These are phyloP conservation scores for Poeciliopsis gracilis DNA, from an alignment of 2,797 vertebrate genomes.

Conservation along the genomic window DNA sequence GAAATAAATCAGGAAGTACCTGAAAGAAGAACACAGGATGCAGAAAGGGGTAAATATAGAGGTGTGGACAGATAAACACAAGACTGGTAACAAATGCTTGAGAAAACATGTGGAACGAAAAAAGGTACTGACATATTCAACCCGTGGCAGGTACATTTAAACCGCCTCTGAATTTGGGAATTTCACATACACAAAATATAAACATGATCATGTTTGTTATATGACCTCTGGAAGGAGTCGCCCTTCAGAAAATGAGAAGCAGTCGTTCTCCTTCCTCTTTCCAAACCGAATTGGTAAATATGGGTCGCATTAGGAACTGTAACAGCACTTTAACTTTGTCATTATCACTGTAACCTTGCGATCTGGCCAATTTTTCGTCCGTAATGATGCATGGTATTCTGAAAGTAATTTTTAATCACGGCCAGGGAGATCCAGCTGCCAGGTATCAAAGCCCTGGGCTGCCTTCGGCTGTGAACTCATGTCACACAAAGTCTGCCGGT, in stretches of 20 bases:
- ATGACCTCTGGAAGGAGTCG: slow-evolving; percentile 47
- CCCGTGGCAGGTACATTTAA: background rate
- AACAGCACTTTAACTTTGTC: slow-evolving; percentile 57
- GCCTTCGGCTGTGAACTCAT: slow-evolving; percentile 55
- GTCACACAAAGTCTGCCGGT: slow-evolving; percentile 54
- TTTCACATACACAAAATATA: slow-evolving; percentile 38
- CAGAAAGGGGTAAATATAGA: background rate
- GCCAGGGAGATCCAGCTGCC: slow-evolving; percentile 56
- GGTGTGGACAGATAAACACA: slow-evolving; percentile 2
- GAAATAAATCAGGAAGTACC: slow-evolving; percentile 5
- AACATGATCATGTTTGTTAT: slow-evolving; percentile 62
- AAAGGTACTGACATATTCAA: background rate
- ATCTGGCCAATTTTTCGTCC: slow-evolving; percentile 55
- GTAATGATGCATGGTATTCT: slow-evolving; percentile 67
- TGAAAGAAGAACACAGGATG: slow-evolving; percentile 1
- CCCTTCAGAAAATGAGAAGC: slow-evolving; percentile 56
- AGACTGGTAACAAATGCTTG: background rate
- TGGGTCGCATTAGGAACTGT: slow-evolving; percentile 43
- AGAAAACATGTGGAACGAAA: background rate
- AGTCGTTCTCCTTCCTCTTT: slow-evolving; percentile 13
- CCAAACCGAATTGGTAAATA: slow-evolving; percentile 54
- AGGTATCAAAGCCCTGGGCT: slow-evolving; percentile 68
- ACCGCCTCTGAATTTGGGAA: background rate
- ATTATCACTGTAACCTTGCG: slow-evolving; percentile 71
- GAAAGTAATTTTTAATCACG: slow-evolving; percentile 62